Percentiles rank a stretch among this genome's conserved stretches.
Conservation (phyloP, 2,797 vertebrate genomes). For the Xenentodon cancila region DNA sequence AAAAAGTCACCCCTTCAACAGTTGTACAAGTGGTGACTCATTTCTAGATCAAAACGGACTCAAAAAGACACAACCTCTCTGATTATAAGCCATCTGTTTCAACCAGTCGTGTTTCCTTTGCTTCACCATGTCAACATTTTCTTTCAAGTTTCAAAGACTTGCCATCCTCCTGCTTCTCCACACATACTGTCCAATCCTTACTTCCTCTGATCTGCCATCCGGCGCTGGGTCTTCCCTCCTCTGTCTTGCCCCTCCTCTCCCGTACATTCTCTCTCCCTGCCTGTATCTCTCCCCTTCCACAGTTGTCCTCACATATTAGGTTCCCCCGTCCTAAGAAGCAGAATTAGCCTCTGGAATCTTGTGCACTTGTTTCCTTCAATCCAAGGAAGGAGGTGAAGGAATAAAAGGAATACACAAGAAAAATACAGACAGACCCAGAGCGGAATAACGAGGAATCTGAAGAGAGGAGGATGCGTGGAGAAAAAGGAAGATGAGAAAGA, state of each 20-base stretch:
- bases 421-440: conserved; percentile 15
- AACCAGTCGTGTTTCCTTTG: conserved; percentile 34
- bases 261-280: conserved; percentile 35
- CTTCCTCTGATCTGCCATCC: conserved; percentile 58
- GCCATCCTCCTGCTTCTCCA: conserved; percentile 20
- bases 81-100: conserved; percentile 28
- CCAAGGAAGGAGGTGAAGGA: conserved; percentile 31
- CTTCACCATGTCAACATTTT: conserved; percentile 33
- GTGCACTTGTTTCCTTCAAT: conserved; percentile 68
- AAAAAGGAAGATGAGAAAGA: conserved; percentile 43
- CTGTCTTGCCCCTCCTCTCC: conserved; percentile 44
- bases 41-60: conserved; percentile 41
- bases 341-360: conserved; percentile 77
- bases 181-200: conserved; percentile 26
- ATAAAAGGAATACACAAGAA: conserved; percentile 29
- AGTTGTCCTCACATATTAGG: conserved; percentile 82
- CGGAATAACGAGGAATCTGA: conserved; percentile 31
- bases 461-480: conserved; percentile 10
- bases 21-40: background rate
- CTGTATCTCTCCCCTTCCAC: conserved; percentile 55
- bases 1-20: too few species aligned
- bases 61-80: conserved; percentile 1
- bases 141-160: conserved; percentile 50
- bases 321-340: conserved; percentile 71
- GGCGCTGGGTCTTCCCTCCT: conserved; percentile 28